Evolutionary conservation across 2,797 vertebrate species (phyloP), one percentile per base, ranked within the genome.

Genomic region (Scolopax rusticola): DNA sequence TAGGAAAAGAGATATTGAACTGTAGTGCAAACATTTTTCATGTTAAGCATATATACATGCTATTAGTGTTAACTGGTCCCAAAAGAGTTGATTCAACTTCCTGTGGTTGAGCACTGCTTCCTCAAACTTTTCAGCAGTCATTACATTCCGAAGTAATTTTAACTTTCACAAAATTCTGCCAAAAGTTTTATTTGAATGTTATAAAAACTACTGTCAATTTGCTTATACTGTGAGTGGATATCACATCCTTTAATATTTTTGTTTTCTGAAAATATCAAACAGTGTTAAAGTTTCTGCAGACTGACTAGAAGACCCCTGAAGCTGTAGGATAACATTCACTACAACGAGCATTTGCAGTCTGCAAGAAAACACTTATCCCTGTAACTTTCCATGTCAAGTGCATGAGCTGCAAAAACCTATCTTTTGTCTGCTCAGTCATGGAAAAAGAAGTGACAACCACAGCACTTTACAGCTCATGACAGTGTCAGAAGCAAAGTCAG

Each of bases 401-500:
- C 32, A 70, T 53, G 7, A 87, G 50, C 30, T 91, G 65, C 50
- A 86, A 94, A 94, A 86, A 28, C 9, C 10, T 56, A 20, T 48
- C 32, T 87, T 80, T 64, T 86, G 23, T 73, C 69, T 94, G 45
- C 61, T 95, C 38, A 32, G 15, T 61, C 1, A 0, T 51, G 74
- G 88, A 86, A 95, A 78, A 84, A 6, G 9, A 96, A 94, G 63
- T 86, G 93, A 95, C 93, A 95, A 63, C 45, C 64, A 21, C 53
- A 84, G 63, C 47, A 63, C 54, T 93, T 94, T 87, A 41, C 61
- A 91, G 57, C 63, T 92, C 36, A 27, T 90, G 88, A 57, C 8
- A 40, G 10, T 84, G 83, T 87, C 63, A 88, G 74, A 81, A 89
- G 8, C 33, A 51, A 93, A 95, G 43, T 59, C 47, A 74, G 25